These are phyloP conservation scores for Lophius piscatorius DNA, from an alignment of 2,113 vertebrate species.

Conservation along the genomic window DNA sequence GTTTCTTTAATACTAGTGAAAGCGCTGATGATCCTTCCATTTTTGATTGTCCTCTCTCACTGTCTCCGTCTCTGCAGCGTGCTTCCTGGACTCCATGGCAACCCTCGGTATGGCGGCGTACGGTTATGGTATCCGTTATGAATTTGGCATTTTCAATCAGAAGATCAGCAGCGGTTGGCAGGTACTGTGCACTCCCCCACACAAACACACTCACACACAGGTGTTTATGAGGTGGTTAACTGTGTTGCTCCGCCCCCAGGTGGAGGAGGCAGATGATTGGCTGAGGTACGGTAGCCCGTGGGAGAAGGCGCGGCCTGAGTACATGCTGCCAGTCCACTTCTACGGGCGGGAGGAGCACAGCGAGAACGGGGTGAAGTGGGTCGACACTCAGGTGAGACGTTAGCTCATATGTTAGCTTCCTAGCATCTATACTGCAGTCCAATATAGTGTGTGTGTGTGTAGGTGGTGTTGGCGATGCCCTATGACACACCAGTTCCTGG, in stretches of 20 bases:
- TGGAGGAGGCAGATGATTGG: conserved; percentile 94
- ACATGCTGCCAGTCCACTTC: conserved; percentile 89
- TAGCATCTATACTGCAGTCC: too few species aligned
- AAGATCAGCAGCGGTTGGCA: conserved; percentile 86
- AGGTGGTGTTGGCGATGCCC: conserved; percentile 90
- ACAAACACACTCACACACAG: too few species aligned
- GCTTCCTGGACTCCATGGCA: conserved; percentile 92
- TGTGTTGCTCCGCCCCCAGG: conserved; percentile 61
- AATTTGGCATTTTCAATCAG: conserved; percentile 93
- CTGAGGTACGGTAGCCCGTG: conserved; percentile 92
- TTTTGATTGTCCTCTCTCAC: neutral
- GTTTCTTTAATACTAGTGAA: too few species aligned
- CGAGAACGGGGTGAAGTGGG: conserved; percentile 86
- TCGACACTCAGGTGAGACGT: conserved; percentile 86
- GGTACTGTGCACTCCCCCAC: conserved; percentile 58
- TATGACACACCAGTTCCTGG: conserved; percentile 91
- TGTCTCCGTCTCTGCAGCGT: conserved; percentile 72
- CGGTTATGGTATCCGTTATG: conserved; percentile 91
- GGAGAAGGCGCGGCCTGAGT: conserved; percentile 94
- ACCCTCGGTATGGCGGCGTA: conserved; percentile 89
- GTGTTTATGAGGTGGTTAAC: too few species aligned
- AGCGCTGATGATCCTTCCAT: neutral
- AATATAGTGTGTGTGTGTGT: conserved; percentile 5
- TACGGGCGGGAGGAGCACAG: conserved; percentile 87
- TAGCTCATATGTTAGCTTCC: too few species aligned